Evolutionary conservation across 2,888 invertebrate species (phyloP), one percentile per base, ranked within the genome.

Genomic region (Sminthurinus aureus): DNA sequence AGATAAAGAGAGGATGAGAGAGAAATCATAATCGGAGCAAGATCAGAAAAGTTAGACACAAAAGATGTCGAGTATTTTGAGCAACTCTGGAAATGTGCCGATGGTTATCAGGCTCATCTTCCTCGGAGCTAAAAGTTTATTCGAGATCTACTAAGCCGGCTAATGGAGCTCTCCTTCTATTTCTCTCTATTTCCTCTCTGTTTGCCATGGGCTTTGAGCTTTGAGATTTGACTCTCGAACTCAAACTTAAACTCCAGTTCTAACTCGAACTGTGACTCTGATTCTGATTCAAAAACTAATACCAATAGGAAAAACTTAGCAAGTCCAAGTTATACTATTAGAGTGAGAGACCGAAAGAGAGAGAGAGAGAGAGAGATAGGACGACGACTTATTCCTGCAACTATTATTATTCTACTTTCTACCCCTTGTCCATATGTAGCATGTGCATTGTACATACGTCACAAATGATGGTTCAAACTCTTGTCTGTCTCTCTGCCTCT

Each of bases 1-100:
- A 4, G 38, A 38, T 38, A 38, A 38, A 38, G 71, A 24, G 12
- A 51, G 51, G 51, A 76, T n/a, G 26, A 50, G 20, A 52, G 26
- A 66, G 66, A 38, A 64, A 81, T 66, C 67, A 66, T 81, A 84
- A 84, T 84, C 84, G 77, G 64, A 66, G 74, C 75, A 52, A 84
- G 78, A 84, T 83, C 83, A 83, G 81, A 84, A 81, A 84, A 84
- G 81, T 84, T 84, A 38, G 1, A 84, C 81, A 84, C 81, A 84
- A 84, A 84, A 84, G 84, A 84, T 84, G 81, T 83, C 79, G 81
- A 81, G 81, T 66, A 84, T 84, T 84, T 83, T 84, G 81, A 81
- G 81, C 73, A 84, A 81, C 81, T 84, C 81, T 82, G 82, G 80
- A 82, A 84, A 84, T 84, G 84, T 84, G 84, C 82, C 84, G 84